Conservation (phyloP, 2,888 invertebrate species). For the Zaprionus obscuricornis region DNA sequence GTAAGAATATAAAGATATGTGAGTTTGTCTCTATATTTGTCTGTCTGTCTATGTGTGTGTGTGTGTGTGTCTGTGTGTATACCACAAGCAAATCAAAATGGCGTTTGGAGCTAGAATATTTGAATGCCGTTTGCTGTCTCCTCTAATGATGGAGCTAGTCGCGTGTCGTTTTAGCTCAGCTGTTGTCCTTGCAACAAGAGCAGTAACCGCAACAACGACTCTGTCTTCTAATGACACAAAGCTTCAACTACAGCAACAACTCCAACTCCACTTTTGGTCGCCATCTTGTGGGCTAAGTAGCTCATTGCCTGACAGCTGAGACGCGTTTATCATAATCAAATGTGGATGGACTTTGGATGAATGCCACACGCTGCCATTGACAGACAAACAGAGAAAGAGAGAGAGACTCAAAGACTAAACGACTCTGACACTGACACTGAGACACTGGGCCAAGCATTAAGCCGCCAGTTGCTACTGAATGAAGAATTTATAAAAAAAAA, state of each 20-base stretch:
- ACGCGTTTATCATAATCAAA: constrained; percentile 81
- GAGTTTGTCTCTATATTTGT: constrained; percentile 12
- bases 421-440: constrained; percentile 50
- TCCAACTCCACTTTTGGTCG: constrained; percentile 23
- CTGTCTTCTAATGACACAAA: constrained; percentile 62
- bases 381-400: constrained; percentile 50
- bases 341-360: constrained; percentile 54
- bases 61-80: constrained; percentile 25
- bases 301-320: constrained; percentile 79
- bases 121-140: constrained; percentile 28
- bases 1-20: constrained; percentile 16
- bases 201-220: constrained; percentile 20
- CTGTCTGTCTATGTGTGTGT: constrained; percentile 10
- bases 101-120: constrained; percentile 47
- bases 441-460: constrained; percentile 11
- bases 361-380: constrained; percentile 27
- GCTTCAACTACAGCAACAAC: not conserved
- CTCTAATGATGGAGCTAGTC: constrained; percentile 37
- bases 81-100: constrained; percentile 63
- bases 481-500: constrained; percentile 59
- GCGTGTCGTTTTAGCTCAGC: constrained; percentile 76
- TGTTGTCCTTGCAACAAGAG: constrained; percentile 60
- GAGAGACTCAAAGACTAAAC: no score
- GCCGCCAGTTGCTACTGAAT: constrained; percentile 12
- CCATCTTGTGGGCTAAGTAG: constrained; percentile 69